Base-by-base conservation (phyloP, 1,140 invertebrate species). In the Atopsyche davidsoni region DNA sequence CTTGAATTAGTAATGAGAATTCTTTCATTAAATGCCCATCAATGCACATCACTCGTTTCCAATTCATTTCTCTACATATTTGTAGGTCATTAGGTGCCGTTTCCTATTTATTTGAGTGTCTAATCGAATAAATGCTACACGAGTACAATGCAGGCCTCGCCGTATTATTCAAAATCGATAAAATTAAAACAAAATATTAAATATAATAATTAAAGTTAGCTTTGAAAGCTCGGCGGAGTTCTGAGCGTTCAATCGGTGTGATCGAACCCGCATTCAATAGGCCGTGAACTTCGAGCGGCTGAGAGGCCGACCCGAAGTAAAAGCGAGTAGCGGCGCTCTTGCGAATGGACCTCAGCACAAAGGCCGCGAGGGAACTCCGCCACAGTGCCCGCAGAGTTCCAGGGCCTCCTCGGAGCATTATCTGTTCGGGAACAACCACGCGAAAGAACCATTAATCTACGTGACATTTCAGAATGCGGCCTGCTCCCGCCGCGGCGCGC, bases 361-460 rank as follows among this genome's bases (percentile, higher is more conserved):
- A n/a, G n/a, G n/a, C n/a, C n/a, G n/a, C n/a, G n/a, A n/a, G n/a
- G n/a, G n/a, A n/a, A n/a, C n/a, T n/a, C n/a, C n/a, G n/a, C n/a
- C n/a, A n/a, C n/a, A n/a, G n/a, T n/a, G n/a, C n/a, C n/a, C n/a
- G n/a, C n/a, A n/a, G n/a, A n/a, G n/a, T n/a, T n/a, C n/a, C n/a
- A n/a, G n/a, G n/a, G n/a, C n/a, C n/a, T n/a, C n/a, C n/a, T n/a
- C n/a, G n/a, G n/a, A 41, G 24, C 55, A 53, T 53, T 52, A 52
- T 48, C 42, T 48, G 50, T 53, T 57, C 49, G 44, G 41, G 47
- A 47, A 39, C n/a, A n/a, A n/a, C 53, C 53, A 55, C 53, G 53
- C 46, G 46, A 46, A 44, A 38, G 32, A 34, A 31, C 55, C 55
- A 57, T 57, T 57, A 57, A 57, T 57, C 51, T 57, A 43, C 43